These are phyloP conservation scores for Euleptes europaea DNA, from an alignment of 2,113 vertebrate genomes.

Conservation along the genomic window DNA sequence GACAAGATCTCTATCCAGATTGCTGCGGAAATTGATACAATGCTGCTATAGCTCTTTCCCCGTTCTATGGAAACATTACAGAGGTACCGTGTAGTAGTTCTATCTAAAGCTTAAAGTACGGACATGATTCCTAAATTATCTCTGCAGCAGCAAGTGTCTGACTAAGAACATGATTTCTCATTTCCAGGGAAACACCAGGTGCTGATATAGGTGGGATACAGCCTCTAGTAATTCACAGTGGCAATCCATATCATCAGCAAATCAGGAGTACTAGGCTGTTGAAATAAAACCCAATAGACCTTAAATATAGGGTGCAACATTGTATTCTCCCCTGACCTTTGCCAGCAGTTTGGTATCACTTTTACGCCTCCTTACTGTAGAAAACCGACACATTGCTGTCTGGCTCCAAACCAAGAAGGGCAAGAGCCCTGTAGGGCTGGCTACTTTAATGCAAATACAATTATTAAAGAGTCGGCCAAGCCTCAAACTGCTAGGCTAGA, in stretches of 20 bases:
- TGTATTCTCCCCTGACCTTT: slow-evolving; percentile 15
- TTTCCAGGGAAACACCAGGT: slow-evolving; percentile 1
- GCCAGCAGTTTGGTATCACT: slow-evolving; percentile 25
- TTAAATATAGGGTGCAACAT: slow-evolving; percentile 25
- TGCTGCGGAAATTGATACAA: slow-evolving; percentile 12
- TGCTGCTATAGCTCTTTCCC: neutral
- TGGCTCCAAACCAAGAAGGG: slow-evolving; percentile 28
- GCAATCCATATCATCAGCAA: neutral
- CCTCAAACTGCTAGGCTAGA: slow-evolving; percentile 52
- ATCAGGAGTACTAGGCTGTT: slow-evolving; percentile 10
- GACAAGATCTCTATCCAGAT: slow-evolving; percentile 14
- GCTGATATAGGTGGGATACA: fast-evolving
- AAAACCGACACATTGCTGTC: neutral
- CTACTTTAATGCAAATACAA: slow-evolving; percentile 64
- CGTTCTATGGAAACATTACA: slow-evolving; percentile 10
- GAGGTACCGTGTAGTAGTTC: neutral
- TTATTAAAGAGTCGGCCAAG: slow-evolving; percentile 59
- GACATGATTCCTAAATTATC: slow-evolving; percentile 10
- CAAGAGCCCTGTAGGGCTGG: slow-evolving; percentile 53
- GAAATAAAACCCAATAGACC: neutral
- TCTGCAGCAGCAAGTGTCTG: neutral
- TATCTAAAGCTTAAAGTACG: neutral
- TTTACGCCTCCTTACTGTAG: slow-evolving; percentile 2
- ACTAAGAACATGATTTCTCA: neutral
- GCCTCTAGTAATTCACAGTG: neutral